Evolutionary conservation across 2,888 invertebrate species (phyloP), one percentile per base, ranked within the genome.

Genomic region (Steinernema carpocapsae): DNA sequence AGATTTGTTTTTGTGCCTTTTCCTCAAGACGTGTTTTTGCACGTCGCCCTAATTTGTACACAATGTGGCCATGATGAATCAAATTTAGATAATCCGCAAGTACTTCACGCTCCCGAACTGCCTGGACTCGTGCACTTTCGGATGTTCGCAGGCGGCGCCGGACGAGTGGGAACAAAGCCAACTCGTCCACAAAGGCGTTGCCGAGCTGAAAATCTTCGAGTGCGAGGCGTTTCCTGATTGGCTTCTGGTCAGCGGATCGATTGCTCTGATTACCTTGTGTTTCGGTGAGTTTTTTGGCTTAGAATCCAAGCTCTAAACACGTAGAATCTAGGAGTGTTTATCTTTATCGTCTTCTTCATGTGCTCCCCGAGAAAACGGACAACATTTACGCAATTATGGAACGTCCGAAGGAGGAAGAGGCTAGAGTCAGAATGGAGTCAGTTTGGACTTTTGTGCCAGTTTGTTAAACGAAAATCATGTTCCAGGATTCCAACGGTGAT

Each of bases 271-370:
- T 12, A 56, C 56, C 56, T 2, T 26, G 24, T 56, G 22, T 26
- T 56, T 56, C 22, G 56, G 48, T 48, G 19, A 48, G 7, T n/a
- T 48, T 17, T 6, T 48, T 48, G n/a, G 3, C n/a, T 17, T 4
- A 19, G 48, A 6, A 43, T 14, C 43, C n/a, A n/a, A n/a, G n/a
- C 14, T 43, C 43, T 43, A 43, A 43, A 14, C 10, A 43, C 43
- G 14, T 43, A 7, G 14, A 14, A 43, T 14, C n/a, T 10, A 43
- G 43, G 51, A 10, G n/a, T 51, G 12, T 51, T 51, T 26, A 56
- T 56, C 26, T 56, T 56, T 17, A 56, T 56, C 26, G 56, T 56
- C 26, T 56, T 56, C 56, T 56, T 56, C 56, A 26, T 56, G 6
- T 56, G 56, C 17, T 56, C 56, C 6, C 56, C 56, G n/a, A 19